Evolutionary conservation across 2,113 vertebrate genomes (phyloP), one percentile per base, ranked within the genome.

Genomic region (Rhombomys opimus): DNA sequence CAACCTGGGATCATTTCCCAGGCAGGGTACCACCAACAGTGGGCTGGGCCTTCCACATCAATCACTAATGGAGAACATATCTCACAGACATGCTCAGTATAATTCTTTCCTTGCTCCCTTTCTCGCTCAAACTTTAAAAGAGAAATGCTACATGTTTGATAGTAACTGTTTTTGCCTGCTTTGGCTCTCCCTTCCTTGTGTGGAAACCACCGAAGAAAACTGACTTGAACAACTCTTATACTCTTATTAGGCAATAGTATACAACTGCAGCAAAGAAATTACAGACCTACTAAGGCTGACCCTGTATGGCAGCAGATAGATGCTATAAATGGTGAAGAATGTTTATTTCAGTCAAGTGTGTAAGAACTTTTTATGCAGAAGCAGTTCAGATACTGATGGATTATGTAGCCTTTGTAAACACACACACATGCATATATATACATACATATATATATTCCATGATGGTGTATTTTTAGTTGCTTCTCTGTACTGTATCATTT

Each of bases 321-420:
- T 61, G 12, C 22, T 85, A 54, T 97, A 95, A 96, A 95, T 97
- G 97, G 94, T 80, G 81, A 92, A 11, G 92, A 22, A 50, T 89
- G 27, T 91, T 97, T 94, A 92, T 89, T 90, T 95, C 91, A 80
- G 81, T 68, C 67, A 92, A 87, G 35, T 25, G 25, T 57, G 13
- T 68, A 95, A 76, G 38, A 61, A 84, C 87, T 54, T 25, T 88
- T 80, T 20, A 90, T 67, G 61, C 14, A 22, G 35, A 52, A 67
- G 35, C 8, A 77, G 17, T 7, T 96, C 70, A 57, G 68, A 96
- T 41, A 61, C 15, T 46, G 76, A 22, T 68, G 80, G 86, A 87
- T 86, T 77, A 81, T 70, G 4, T 50, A 75, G 61, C 86, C 41
- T 88, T 76, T 90, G 59, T 38, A 91, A 95, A 96, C 25, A 27